Percentiles rank a stretch among this genome's conserved stretches.
Evolutionary conservation across 2,113 vertebrate genomes (phyloP).

Genomic region (Psammodynastes pulverulentus): DNA sequence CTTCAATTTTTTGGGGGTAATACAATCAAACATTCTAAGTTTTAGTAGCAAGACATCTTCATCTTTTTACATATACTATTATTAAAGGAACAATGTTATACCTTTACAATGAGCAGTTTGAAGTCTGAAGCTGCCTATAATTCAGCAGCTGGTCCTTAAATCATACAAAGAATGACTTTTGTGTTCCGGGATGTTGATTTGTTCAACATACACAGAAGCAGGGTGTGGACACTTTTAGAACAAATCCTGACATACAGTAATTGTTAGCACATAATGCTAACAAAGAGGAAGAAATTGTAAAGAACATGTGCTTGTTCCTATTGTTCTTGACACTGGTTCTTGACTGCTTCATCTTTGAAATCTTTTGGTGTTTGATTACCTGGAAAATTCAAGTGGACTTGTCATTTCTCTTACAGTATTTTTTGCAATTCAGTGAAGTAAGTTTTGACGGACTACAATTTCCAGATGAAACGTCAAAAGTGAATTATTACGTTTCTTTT

Average conservation of each 20-base stretch:
- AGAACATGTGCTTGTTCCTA: neutral
- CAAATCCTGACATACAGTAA: slow-evolving; percentile 46
- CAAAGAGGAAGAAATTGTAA: slow-evolving; percentile 19
- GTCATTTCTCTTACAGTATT: neutral
- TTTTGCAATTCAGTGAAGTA: slow-evolving; percentile 32
- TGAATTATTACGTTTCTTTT: neutral
- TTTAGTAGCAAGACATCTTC: slow-evolving; percentile 56
- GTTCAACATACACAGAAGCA: slow-evolving; percentile 43
- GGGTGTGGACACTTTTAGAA: slow-evolving; percentile 50
- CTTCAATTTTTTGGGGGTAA: slow-evolving; percentile 67
- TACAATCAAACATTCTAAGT: slow-evolving; percentile 60
- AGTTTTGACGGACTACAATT: slow-evolving; percentile 16
- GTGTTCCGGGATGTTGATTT: slow-evolving; percentile 57
- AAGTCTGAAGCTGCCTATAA: slow-evolving; percentile 65
- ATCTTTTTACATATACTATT: slow-evolving; percentile 58
- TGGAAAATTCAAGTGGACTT: neutral
- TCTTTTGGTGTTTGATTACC: neutral
- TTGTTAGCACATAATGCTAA: slow-evolving; percentile 41
- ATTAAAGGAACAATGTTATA: slow-evolving; percentile 54
- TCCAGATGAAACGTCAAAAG: neutral
- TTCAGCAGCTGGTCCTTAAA: slow-evolving; percentile 68
- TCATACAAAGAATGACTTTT: slow-evolving; percentile 64
- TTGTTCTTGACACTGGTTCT: neutral
- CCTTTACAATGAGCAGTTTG: slow-evolving; percentile 55
- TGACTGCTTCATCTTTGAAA: slow-evolving; percentile 4